A percentile compares a stretch with the other conserved stretches of the same genome.
These are phyloP conservation scores for Ranitomeya imitator DNA, from an alignment of 2,113 vertebrate species.

Conservation along the genomic window DNA sequence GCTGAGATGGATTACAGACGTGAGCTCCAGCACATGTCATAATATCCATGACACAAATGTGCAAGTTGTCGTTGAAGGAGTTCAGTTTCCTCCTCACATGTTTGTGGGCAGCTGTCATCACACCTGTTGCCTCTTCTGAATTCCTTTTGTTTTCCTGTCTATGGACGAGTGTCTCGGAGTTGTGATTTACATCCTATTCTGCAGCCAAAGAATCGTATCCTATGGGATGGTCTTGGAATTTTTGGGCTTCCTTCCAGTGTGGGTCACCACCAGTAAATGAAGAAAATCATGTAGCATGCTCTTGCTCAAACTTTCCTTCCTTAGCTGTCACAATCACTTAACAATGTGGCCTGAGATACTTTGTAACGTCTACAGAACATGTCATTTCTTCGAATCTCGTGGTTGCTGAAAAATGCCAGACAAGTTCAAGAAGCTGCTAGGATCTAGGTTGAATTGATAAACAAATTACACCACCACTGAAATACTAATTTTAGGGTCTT, in stretches of 20 bases:
- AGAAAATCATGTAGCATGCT: conserved; percentile 20
- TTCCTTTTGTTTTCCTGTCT: conserved; percentile 36
- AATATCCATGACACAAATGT: conserved; percentile 23
- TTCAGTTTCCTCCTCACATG: conserved; percentile 20
- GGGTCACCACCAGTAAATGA: conserved; percentile 41
- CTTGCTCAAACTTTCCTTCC: conserved; percentile 25
- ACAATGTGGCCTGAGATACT: conserved; percentile 15
- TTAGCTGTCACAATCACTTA: conserved; percentile 37
- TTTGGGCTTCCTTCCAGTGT: conserved; percentile 26
- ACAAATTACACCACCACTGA: background rate
- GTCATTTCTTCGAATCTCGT: background rate
- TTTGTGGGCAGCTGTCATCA: conserved; percentile 34
- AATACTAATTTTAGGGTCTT: background rate
- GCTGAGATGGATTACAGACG: background rate
- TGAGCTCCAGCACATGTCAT: conserved; percentile 18
- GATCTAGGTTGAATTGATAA: background rate
- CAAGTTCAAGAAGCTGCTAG: background rate
- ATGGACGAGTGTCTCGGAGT: conserved; percentile 24
- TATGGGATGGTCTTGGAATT: conserved; percentile 27
- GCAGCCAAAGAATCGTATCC: conserved; percentile 4
- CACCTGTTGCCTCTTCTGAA: conserved; percentile 45
- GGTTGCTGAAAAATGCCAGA: conserved; percentile 23
- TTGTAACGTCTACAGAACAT: conserved; percentile 5
- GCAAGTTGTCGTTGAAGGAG: conserved; percentile 16
- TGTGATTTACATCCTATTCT: conserved; percentile 40